phyloP scores from a whole-genome alignment of 1,140 invertebrate genomes.

The Cherax quadricarinatus region DNA sequence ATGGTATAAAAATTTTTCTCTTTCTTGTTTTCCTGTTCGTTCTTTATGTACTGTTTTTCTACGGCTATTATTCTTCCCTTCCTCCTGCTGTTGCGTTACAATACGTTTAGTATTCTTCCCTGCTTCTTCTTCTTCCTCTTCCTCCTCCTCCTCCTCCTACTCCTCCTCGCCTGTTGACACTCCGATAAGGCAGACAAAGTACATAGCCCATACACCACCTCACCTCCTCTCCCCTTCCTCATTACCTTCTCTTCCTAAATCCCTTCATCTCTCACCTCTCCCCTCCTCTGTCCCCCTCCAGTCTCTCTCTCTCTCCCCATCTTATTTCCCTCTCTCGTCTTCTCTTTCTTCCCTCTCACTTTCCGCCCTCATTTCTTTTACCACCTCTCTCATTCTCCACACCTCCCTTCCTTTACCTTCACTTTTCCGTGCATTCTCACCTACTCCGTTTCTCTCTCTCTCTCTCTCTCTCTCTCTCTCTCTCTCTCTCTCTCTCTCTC shows the following conservation, averaged over 20 bases:
- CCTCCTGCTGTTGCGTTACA: constrained; percentile 6
- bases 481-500: background rate
- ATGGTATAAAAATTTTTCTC: too few species aligned
- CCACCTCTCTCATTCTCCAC: background rate
- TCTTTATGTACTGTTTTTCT: background rate
- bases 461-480: background rate
- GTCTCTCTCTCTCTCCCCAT: background rate
- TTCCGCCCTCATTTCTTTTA: too few species aligned
- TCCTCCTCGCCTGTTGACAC: constrained; percentile 12
- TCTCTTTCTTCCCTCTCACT: background rate
- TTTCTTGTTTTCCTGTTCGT: too few species aligned
- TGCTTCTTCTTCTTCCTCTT: constrained; percentile 2
- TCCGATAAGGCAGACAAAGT: constrained; percentile 15
- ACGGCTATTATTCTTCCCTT: background rate
- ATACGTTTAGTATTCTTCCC: background rate
- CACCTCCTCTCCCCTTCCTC: background rate
- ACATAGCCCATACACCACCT: background rate
- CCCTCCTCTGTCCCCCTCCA: background rate
- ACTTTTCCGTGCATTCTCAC: background rate
- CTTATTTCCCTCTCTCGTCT: background rate
- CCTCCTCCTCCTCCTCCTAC: background rate
- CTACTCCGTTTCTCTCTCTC: background rate
- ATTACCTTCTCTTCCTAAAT: background rate
- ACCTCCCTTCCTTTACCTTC: background rate
- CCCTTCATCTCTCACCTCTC: background rate